Base-by-base conservation (phyloP, 2,113 vertebrate species). In the Eulemur rufifrons region DNA sequence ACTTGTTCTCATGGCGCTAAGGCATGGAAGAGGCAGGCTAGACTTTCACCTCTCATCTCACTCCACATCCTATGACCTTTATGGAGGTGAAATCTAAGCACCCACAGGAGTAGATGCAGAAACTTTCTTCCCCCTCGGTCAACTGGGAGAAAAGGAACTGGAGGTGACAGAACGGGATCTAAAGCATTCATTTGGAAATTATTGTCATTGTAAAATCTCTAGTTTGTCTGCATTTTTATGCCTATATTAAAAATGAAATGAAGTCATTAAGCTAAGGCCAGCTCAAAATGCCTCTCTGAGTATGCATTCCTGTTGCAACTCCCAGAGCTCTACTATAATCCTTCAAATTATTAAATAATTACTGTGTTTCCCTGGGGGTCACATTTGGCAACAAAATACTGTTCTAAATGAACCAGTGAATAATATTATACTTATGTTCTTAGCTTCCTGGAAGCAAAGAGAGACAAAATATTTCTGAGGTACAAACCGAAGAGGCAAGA, bases 301-400 rank as follows among this genome's bases (percentile, higher is more conserved):
- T 4, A 9, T 11, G 3, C 77, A 59, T 78, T 68, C 56, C 78
- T 84, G 69, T 18, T 61, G 37, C 63, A 86, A 73, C 6, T 77
- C 89, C 95, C 18, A 82, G 93, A 32, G 66, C 54, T 73, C 85
- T 20, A 78, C 89, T 20, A 9, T 96, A 94, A 54, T 95, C 86
- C 95, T 85, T 92, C 73, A 59, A 69, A 94, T 94, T 83, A 97
- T 77, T 95, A 85, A 95, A 93, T 98, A 97, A 97, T 94, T 91
- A 95, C 85, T 77, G 56, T 3, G 25, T 32, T 80, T 94, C 95
- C 96, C 97, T 91, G 29, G 93, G 88, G 97, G 86, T 96, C 93
- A 32, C 52, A 73, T 82, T 91, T 97, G 95, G 94, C 94, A 98
- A 97, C 93, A 96, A 95, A 97, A 82, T 61, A 81, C 91, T 68